Percentiles rank a stretch among this genome's conserved stretches.
These are phyloP conservation scores for Aquatica leii DNA, from an alignment of 2,888 invertebrate species.

Conservation along the genomic window DNA sequence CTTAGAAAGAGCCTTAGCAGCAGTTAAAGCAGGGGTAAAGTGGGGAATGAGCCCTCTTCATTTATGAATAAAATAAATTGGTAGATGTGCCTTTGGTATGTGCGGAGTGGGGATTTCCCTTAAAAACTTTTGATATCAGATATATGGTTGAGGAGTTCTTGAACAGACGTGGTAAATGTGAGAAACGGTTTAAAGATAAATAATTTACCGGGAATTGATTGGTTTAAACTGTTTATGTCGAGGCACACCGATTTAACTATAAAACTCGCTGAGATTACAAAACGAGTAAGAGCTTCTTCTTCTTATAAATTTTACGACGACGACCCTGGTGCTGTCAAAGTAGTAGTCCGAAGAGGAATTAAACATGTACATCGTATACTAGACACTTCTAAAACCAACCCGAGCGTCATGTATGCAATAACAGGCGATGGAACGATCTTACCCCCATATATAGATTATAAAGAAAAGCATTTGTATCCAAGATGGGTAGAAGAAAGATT, in stretches of 20 bases:
- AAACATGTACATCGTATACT: conserved; percentile 34
- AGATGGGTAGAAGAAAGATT: conserved; percentile 2
- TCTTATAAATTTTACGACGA: conserved; percentile 45
- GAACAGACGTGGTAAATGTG: neutral
- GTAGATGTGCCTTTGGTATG: neutral
- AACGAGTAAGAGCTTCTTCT: conserved; percentile 14
- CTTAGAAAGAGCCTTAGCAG: too few relatives aligned
- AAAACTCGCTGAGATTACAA: conserved; percentile 25
- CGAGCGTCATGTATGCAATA: conserved; percentile 49
- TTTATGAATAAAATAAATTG: neutral
- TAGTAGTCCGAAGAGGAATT: conserved; percentile 32
- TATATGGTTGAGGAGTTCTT: conserved; percentile 11
- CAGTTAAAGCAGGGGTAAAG: too few relatives aligned
- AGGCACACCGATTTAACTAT: too few relatives aligned
- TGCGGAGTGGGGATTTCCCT: conserved; percentile 14
- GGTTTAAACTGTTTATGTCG: too few relatives aligned
- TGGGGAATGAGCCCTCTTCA: too few relatives aligned
- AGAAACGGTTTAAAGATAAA: conserved; percentile 17
- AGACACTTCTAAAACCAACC: conserved; percentile 36
- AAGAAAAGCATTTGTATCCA: conserved; percentile 40
- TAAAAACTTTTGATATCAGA: conserved; percentile 7
- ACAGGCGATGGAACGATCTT: conserved; percentile 45
- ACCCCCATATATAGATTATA: conserved; percentile 50
- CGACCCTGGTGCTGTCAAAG: conserved; percentile 44
- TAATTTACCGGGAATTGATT: conserved; percentile 16